Evolutionary conservation across 2,113 vertebrate genomes (phyloP).

Genomic region (Rhea americana): DNA sequence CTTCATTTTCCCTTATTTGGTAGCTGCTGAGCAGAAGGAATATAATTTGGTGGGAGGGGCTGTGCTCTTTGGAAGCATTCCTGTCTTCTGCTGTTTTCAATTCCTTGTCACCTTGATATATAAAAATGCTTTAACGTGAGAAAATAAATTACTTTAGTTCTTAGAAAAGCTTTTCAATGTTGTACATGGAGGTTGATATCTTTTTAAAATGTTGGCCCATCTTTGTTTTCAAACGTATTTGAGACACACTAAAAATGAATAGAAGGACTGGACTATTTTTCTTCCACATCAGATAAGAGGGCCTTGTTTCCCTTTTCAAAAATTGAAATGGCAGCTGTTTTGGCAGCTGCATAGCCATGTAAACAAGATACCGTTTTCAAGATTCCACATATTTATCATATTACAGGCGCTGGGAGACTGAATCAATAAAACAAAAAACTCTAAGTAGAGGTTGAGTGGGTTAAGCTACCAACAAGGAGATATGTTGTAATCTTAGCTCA

Average conservation of each 20-base stretch:
- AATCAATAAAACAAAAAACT: constrained; percentile 61
- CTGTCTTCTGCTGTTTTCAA: neutral
- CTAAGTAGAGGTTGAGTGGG: neutral
- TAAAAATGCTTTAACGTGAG: neutral
- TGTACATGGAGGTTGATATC: neutral
- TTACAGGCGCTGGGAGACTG: constrained; percentile 37
- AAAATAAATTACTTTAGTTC: neutral
- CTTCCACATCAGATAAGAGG: constrained; percentile 48
- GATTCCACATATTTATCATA: constrained; percentile 63
- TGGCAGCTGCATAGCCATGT: constrained; percentile 59
- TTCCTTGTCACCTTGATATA: neutral
- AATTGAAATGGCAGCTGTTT: constrained; percentile 66
- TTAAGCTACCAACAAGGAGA: constrained; percentile 9
- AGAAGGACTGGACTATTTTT: constrained; percentile 44
- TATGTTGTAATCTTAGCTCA: neutral
- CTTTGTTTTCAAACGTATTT: constrained; percentile 21
- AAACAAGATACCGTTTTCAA: constrained; percentile 71
- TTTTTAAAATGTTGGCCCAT: constrained; percentile 5
- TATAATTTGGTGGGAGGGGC: neutral
- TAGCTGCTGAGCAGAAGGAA: neutral
- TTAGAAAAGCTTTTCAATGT: constrained; percentile 9
- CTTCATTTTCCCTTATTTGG: neutral
- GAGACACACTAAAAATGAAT: constrained; percentile 33
- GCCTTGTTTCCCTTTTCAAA: constrained; percentile 56
- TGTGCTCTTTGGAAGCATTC: neutral